Evolutionary conservation across 92 coral and sea anemone species (phyloP), one percentile per base, ranked within the genome.

Genomic region (Porites cylindrica): DNA sequence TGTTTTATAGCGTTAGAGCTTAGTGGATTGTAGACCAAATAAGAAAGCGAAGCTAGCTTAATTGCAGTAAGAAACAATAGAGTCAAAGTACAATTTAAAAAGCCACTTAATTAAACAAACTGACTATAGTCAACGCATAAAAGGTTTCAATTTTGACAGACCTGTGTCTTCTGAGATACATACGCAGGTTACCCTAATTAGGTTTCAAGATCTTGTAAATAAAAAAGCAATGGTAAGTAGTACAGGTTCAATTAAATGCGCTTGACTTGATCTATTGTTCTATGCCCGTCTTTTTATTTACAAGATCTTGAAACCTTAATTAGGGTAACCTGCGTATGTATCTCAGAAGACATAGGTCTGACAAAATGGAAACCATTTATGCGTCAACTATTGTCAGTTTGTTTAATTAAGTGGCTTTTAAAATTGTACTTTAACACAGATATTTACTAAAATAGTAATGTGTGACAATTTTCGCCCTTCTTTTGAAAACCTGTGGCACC

Each of bases 351-450:
- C 77, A 81, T 56, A 26, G 13, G 29, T 8, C 24, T 29, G 53
- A 26, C 66, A 24, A 67, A 68, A 2, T 5, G 11, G 8, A 79
- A 80, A 68, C 24, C 24, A 10, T 80, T 54, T 68, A 52, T 68
- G 18, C 24, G 66, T n/a, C 53, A 52, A 20, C n/a, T 29, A 29
- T 23, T 18, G 77, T 64, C 78, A 18, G 18, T 61, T 56, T 70
- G 69, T 82, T 82, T 70, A 56, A 71, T 82, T 56, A 59, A n/a
- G 61, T 0, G 5, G 16, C 14, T 19, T 59, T 56, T n/a, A n/a
- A 18, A 70, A 70, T 81, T 51, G 70, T 10, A 8, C 20, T 26
- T 4, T 26, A 26, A 26, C 1, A 26, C 29, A 26, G 29, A 26
- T 26, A 26, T 26, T 26, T 1, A 26, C 29, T 26, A 26, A 26